A percentile compares a stretch with the other conserved stretches of the same genome.
phyloP scores from a whole-genome alignment of 2,797 vertebrate genomes.

The Podarcis siculus region DNA sequence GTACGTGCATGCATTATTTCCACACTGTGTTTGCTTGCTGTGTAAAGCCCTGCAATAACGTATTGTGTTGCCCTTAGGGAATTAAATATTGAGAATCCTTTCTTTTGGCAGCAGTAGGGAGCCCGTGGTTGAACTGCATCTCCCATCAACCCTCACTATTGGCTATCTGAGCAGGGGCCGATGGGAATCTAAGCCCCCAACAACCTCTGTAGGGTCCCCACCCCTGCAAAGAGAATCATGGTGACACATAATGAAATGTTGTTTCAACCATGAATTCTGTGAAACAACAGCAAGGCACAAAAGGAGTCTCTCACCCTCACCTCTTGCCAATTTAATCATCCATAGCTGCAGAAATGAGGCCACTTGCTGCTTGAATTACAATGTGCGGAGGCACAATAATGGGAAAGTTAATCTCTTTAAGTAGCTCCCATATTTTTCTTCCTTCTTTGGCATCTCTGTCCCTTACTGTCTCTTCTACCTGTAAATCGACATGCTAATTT shows the following conservation, averaged over 20 bases:
- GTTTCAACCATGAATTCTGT: conserved; percentile 43
- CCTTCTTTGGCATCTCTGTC: conserved; percentile 26
- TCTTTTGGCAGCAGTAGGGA: no score
- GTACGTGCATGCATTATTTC: background rate
- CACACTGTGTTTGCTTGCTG: background rate
- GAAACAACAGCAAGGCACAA: conserved; percentile 44
- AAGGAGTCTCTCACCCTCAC: conserved; percentile 23
- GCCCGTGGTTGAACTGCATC: no score
- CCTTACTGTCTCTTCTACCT: conserved; percentile 36
- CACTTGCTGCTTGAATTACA: conserved; percentile 61
- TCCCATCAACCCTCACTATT: no score
- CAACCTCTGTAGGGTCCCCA: no score
- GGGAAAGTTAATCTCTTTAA: conserved; percentile 62
- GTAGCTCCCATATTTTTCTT: conserved; percentile 52
- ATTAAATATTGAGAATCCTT: conserved; percentile 29
- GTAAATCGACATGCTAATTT: conserved; percentile 41
- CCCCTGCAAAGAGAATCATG: conserved; percentile 18
- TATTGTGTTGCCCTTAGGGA: conserved; percentile 8
- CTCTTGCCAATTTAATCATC: conserved; percentile 62
- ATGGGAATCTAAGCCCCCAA: no score
- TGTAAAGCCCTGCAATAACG: background rate
- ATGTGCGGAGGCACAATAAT: conserved; percentile 43
- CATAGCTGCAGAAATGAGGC: conserved; percentile 39
- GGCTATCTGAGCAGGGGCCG: no score
- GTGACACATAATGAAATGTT: conserved; percentile 41